Base-by-base conservation (phyloP, 2,797 vertebrate species). In the Hirundo rustica region DNA sequence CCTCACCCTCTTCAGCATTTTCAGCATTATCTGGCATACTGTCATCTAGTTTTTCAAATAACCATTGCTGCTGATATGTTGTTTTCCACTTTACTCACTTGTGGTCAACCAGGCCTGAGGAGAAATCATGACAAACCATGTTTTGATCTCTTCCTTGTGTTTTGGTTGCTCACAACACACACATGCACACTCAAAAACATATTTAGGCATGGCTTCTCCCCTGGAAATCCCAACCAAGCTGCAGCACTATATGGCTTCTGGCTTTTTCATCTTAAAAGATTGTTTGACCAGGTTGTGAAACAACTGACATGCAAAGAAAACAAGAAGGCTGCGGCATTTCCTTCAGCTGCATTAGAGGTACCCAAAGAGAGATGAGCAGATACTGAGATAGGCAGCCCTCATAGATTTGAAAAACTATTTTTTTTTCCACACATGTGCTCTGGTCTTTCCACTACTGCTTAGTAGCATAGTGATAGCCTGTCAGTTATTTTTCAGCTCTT, bases 381-480 rank as follows among this genome's bases (percentile, higher is more conserved):
- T 57, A 29, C 11, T 0, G 0, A 70, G 13, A 50, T 9, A 55
- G 36, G 32, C 13, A 36, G 13, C 25, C 9, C 8, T 47, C 5
- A 4, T 4, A 70, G 16, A 4, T 82, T 66, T 85, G 48, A 82
- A n/a, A 77, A 54, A 21, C 2, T 30, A 8, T 70, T 68, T 53
- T 9, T 21, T 54, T 77, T 68, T 65, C 65, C 32, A 76, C 6
- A 19, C 22, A 18, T n/a, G 13, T 50, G 5, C 13, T 54, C 36
- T 72, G 8, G 7, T 71, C 12, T 73, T 92, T n/a, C 18, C 30
- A 32, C 42, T 87, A 9, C 20, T 51, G 9, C 22, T 44, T 10
- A 57, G n/a, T 8, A 75, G 34, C 23, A 66, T 25, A 45, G 12
- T 20, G 13, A 48, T 67, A 25, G n/a, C 64, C 66, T 70, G 20